Percentiles rank a stretch among this genome's conserved stretches.
Conservation (phyloP, 1,140 invertebrate species). For the Psilanteris sp. region DNA sequence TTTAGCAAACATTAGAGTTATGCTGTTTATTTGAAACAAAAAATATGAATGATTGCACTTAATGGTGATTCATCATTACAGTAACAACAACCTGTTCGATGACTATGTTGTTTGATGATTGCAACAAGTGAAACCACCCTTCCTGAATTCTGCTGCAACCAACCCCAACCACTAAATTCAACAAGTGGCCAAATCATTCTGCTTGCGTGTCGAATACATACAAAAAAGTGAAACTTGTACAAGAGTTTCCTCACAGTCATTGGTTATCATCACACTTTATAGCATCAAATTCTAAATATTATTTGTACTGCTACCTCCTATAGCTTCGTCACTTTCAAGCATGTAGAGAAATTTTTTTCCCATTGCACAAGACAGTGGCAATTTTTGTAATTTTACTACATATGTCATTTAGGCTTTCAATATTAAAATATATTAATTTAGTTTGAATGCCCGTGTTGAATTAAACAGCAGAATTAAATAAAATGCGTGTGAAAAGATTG, state of each 20-base stretch:
- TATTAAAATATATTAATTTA: no score
- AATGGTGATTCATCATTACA: constrained; percentile 46
- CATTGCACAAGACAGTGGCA: no score
- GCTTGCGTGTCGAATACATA: constrained; percentile 59
- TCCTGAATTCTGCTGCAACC: constrained; percentile 46
- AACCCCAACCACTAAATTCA: constrained; percentile 69
- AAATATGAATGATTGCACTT: no score
- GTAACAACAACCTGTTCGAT: constrained; percentile 75
- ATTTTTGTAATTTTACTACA: no score
- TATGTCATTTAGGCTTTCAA: no score
- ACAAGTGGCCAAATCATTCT: constrained; percentile 79
- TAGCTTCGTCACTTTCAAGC: no score
- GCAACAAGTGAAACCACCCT: constrained; percentile 75
- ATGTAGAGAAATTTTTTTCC: no score
- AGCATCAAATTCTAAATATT: constrained; percentile 51
- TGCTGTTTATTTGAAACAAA: no score
- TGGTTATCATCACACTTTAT: constrained; percentile 44
- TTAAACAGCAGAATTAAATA: no score
- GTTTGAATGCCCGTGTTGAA: no score
- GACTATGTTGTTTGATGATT: constrained; percentile 78
- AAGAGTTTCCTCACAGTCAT: constrained; percentile 42
- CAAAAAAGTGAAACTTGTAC: constrained; percentile 54
- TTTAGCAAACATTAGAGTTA: no score
- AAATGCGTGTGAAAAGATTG: no score
- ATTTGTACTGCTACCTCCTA: constrained; percentile 43